Percentiles rank a stretch among this genome's conserved stretches.
Conservation (phyloP, 2,888 invertebrate species). For the Atherix ibis region DNA sequence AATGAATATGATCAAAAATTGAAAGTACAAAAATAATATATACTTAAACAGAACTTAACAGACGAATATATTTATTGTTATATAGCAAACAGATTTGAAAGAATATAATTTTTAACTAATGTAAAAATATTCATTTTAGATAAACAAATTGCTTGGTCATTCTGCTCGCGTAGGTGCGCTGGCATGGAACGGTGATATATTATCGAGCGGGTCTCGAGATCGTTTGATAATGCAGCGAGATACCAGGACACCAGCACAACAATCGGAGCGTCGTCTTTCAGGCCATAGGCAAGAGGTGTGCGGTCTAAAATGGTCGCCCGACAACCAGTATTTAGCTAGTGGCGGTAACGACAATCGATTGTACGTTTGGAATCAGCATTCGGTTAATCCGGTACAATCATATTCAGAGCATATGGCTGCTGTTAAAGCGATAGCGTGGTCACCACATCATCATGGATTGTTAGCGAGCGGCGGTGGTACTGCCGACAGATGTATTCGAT, state of each 20-base stretch:
- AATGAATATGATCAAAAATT: no score
- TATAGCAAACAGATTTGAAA: no score
- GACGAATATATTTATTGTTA: no score
- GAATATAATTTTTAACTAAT: no score
- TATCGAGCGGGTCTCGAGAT: constrained; percentile 91
- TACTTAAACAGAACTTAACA: no score
- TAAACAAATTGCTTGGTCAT: constrained; percentile 81
- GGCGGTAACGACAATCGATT: constrained; percentile 79
- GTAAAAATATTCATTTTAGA: constrained; percentile 39
- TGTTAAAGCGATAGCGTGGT: constrained; percentile 98
- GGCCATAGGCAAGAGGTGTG: constrained; percentile 95
- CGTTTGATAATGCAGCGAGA: constrained; percentile 87
- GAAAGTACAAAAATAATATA: no score
- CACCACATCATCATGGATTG: constrained; percentile 94
- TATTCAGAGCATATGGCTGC: constrained; percentile 93
- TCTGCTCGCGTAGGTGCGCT: constrained; percentile 84
- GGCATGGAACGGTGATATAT: constrained; percentile 94
- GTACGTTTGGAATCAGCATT: constrained; percentile 58
- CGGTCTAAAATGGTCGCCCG: constrained; percentile 96
- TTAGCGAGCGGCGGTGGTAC: constrained; percentile 98
- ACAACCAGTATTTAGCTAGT: constrained; percentile 91
- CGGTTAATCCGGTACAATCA: constrained; percentile 78
- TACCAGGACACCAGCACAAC: constrained; percentile 66
- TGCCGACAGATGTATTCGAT: constrained; percentile 88
- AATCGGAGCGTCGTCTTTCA: constrained; percentile 64